Conservation (phyloP, 2,113 vertebrate species). For the Furnarius figulus region DNA sequence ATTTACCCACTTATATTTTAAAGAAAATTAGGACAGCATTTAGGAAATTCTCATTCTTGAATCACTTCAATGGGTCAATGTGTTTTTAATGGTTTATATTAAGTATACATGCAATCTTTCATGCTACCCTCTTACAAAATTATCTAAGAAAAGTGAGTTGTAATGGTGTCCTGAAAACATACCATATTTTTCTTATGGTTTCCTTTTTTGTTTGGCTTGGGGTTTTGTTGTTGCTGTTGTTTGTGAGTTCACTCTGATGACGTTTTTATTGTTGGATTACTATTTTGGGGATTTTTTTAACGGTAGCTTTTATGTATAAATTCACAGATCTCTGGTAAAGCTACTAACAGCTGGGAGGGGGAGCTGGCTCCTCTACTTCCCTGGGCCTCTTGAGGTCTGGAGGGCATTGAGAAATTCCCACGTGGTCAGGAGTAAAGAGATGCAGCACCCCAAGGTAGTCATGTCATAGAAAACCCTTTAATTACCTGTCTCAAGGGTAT, state of each 20-base stretch:
- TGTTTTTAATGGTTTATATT: neutral
- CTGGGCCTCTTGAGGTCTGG: too few species aligned
- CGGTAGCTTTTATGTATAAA: neutral
- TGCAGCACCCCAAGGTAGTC: too few species aligned
- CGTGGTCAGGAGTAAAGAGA: too few species aligned
- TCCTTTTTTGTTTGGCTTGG: rapidly evolving
- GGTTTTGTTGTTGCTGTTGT: neutral
- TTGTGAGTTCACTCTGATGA: neutral
- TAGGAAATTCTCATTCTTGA: neutral
- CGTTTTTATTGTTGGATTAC: rapidly evolving
- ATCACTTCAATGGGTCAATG: neutral
- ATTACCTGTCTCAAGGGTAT: too few species aligned
- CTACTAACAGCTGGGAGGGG: too few species aligned
- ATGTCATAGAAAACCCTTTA: too few species aligned
- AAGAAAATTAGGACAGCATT: neutral
- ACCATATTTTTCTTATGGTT: neutral
- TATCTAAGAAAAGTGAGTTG: neutral
- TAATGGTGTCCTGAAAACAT: neutral
- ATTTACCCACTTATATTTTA: neutral
- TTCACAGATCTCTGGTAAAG: neutral
- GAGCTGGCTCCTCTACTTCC: too few species aligned
- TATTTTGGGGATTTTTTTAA: rapidly evolving
- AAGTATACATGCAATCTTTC: neutral
- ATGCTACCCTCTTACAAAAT: neutral
- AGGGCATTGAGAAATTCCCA: too few species aligned